phyloP scores from a whole-genome alignment of 2,888 invertebrate species.

The Agrenia bidenticulata region DNA sequence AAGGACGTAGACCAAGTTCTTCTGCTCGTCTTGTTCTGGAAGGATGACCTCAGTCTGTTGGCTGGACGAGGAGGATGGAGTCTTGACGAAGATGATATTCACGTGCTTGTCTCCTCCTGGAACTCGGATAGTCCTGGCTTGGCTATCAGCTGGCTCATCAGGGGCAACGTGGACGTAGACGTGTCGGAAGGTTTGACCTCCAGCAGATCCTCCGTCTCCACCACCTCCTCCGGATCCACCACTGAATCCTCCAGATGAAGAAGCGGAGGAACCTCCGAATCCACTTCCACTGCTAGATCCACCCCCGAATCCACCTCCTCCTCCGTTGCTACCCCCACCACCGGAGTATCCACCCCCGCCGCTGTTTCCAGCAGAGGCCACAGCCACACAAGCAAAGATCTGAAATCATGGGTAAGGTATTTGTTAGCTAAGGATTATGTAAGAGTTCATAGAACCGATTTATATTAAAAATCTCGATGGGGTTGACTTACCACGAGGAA shows the following conservation, averaged over 20 bases:
- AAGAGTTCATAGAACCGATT: background rate
- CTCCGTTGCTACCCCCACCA: background rate
- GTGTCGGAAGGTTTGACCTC: slow-evolving; percentile 19
- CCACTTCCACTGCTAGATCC: slow-evolving; percentile 9
- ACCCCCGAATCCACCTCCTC: slow-evolving; percentile 1
- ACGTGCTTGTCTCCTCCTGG: slow-evolving; percentile 62
- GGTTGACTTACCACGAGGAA: slow-evolving; percentile 34
- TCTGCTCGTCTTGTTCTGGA: slow-evolving; percentile 73
- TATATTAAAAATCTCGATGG: background rate
- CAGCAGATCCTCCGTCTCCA: slow-evolving; percentile 54
- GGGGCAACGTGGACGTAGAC: slow-evolving; percentile 83
- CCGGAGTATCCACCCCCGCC: slow-evolving; percentile 2
- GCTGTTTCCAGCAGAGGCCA: slow-evolving; percentile 21
- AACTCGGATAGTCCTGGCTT: slow-evolving; percentile 56
- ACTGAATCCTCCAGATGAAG: background rate
- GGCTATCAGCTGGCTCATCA: slow-evolving; percentile 63
- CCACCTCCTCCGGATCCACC: slow-evolving; percentile 65
- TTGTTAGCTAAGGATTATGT: background rate
- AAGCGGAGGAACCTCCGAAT: slow-evolving; percentile 22
- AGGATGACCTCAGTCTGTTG: slow-evolving; percentile 66
- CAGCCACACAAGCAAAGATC: slow-evolving; percentile 32
- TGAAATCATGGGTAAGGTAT: background rate
- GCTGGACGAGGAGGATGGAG: slow-evolving; percentile 53
- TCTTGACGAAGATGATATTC: slow-evolving; percentile 80
- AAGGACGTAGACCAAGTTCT: slow-evolving; percentile 82